Base-by-base conservation (phyloP, 2,113 vertebrate species). In the Eretmochelys imbricata region DNA sequence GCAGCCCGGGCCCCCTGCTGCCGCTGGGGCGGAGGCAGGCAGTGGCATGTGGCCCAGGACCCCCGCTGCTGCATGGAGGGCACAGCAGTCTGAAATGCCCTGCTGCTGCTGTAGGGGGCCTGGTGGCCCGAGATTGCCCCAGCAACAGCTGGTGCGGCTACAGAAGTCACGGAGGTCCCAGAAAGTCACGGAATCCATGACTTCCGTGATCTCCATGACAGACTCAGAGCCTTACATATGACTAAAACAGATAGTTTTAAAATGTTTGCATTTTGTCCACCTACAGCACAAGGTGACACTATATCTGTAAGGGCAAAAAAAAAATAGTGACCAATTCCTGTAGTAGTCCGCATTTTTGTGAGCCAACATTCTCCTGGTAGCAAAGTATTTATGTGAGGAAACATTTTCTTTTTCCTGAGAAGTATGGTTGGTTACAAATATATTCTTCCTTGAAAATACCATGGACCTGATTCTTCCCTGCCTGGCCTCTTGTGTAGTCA, bases 331-430 rank as follows among this genome's bases (percentile, higher is more conserved):
- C n/a, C 11, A 46, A 16, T 69, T 87, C 35, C 1, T 31, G 10
- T 0, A 17, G 12, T 0, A 75, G 10, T 9, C 25, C 50, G 16
- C 72, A 13, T 24, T 87, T 82, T 84, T 69, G 50, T 46, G 62
- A 89, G 38, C 2, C 49, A 27, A 2, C 55, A 1, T 69, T 88
- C 4, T 87, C 88, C 59, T 8, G 17, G 76, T 20, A 53, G 7
- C 1, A 1, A 27, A 53, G 13, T 29, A 6, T 22, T n/a, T 87
- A 80, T 92, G 29, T 46, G 24, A 72, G 42, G 50, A 79, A 96
- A 82, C 7, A 12, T 5, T 59, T 13, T 22, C 1, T 82, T 59
- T 79, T 80, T n/a, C 38, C 22, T 10, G 72, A 19, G 35, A 49
- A 0, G 10, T 48, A 11, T 11, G 20, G 16, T 27, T 89, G 80